Evolutionary conservation across 2,888 invertebrate genomes (phyloP).

Genomic region (Gortyna flavago): DNA sequence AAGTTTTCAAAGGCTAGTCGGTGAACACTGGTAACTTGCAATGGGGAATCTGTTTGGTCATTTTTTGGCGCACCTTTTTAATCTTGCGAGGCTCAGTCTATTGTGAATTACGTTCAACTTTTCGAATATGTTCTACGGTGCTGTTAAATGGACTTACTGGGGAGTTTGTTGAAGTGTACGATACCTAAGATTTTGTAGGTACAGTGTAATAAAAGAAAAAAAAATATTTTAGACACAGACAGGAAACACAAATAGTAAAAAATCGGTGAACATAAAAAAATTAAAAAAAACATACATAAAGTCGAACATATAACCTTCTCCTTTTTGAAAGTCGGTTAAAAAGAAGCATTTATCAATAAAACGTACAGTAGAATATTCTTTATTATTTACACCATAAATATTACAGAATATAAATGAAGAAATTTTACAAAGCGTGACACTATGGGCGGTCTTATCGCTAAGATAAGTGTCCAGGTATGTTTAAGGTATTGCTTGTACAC

Average conservation of each 20-base stretch:
- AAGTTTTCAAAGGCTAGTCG: slow-evolving; percentile 63
- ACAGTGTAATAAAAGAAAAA: background rate
- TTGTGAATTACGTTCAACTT: slow-evolving; percentile 41
- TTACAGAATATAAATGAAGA: background rate
- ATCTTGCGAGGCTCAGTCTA: slow-evolving; percentile 28
- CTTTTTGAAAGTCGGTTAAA: too few relatives aligned
- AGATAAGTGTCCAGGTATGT: background rate
- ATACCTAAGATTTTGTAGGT: background rate
- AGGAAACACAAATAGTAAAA: background rate
- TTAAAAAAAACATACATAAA: too few relatives aligned
- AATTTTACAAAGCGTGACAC: background rate
- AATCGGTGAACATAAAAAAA: too few relatives aligned
- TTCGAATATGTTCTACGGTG: slow-evolving; percentile 5
- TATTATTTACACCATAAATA: background rate
- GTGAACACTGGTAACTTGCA: slow-evolving; percentile 47
- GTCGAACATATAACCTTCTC: too few relatives aligned
- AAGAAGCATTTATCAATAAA: too few relatives aligned
- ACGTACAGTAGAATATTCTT: too few relatives aligned
- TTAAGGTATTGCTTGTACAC: background rate
- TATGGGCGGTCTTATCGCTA: background rate
- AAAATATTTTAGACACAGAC: background rate
- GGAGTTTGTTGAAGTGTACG: background rate
- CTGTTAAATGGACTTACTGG: slow-evolving; percentile 16
- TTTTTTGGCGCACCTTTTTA: slow-evolving; percentile 57
- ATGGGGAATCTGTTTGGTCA: slow-evolving; percentile 43